Conservation (phyloP, 53 echinoderm and acorn worm species). For the Patiria pectinifera region DNA sequence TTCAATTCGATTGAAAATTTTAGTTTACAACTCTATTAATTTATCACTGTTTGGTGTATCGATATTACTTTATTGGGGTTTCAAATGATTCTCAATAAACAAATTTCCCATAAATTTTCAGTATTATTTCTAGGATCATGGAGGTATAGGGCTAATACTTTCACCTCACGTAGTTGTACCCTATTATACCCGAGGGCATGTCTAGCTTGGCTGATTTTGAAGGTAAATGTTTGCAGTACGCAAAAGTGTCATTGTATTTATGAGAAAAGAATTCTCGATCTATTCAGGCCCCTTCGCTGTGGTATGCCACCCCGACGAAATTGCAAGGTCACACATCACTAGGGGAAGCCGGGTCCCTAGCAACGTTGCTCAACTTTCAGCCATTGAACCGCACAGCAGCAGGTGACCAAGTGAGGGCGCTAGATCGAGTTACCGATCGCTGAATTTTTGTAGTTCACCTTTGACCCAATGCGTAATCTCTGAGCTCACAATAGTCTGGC, state of each 20-base stretch:
- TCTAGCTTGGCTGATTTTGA: neutral
- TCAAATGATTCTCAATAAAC: too few species aligned
- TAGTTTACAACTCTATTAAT: too few species aligned
- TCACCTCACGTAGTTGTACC: too few species aligned
- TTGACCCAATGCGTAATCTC: conserved; percentile 1
- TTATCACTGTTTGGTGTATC: too few species aligned
- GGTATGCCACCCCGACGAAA: neutral
- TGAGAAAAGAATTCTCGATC: conserved; percentile 17
- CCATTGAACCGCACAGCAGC: neutral
- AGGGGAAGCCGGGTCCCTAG: neutral
- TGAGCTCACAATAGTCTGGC: conserved; percentile 8
- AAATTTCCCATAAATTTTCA: too few species aligned
- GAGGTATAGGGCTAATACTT: too few species aligned
- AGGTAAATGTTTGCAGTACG: neutral
- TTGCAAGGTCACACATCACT: neutral
- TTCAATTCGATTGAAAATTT: too few species aligned
- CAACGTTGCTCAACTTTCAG: neutral
- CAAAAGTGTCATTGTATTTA: neutral
- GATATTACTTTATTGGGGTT: too few species aligned
- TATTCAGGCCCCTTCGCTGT: neutral
- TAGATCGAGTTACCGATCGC: conserved; percentile 1
- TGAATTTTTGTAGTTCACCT: neutral
- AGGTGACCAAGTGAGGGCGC: conserved; percentile 36
- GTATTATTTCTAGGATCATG: too few species aligned
- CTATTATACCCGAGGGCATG: too few species aligned